A percentile compares a stretch with the other conserved stretches of the same genome.
Conservation (phyloP, 2,888 invertebrate species). For the Synanthedon tipuliformis region DNA sequence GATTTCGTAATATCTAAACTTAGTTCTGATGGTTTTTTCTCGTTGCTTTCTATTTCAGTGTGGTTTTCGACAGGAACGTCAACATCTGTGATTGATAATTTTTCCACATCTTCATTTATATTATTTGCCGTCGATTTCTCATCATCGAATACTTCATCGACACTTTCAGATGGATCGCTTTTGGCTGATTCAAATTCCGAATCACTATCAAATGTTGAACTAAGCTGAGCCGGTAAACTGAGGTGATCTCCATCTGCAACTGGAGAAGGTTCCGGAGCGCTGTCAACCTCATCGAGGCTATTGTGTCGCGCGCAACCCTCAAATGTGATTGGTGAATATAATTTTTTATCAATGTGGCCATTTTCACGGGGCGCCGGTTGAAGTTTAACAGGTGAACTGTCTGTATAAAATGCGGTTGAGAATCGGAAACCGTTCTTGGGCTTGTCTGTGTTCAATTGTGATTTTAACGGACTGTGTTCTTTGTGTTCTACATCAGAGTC, state of each 20-base stretch:
- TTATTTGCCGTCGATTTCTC: slow-evolving; percentile 29
- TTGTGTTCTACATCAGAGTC: slow-evolving; percentile 54
- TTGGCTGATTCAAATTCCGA: slow-evolving; percentile 63
- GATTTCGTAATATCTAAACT: slow-evolving; percentile 16
- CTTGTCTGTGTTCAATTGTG: slow-evolving; percentile 57
- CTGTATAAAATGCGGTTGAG: slow-evolving; percentile 50
- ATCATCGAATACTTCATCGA: slow-evolving; percentile 33
- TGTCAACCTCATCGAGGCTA: slow-evolving; percentile 52
- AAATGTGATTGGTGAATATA: slow-evolving; percentile 60
- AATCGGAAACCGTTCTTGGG: slow-evolving; percentile 60
- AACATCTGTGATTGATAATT: slow-evolving; percentile 34
- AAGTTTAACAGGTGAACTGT: slow-evolving; percentile 47
- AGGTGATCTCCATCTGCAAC: slow-evolving; percentile 25
- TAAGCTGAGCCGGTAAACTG: slow-evolving; percentile 24
- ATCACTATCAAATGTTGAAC: slow-evolving; percentile 45
- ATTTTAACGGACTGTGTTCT: slow-evolving; percentile 35
- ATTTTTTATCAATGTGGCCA: slow-evolving; percentile 47
- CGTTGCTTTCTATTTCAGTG: slow-evolving; percentile 11
- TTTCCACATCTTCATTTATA: slow-evolving; percentile 33
- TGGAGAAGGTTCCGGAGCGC: slow-evolving; percentile 20
- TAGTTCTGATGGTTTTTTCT: slow-evolving; percentile 9
- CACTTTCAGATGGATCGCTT: slow-evolving; percentile 49
- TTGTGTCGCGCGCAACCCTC: slow-evolving; percentile 58
- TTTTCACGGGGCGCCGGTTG: slow-evolving; percentile 57
- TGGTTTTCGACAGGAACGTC: slow-evolving; percentile 38